Base-by-base conservation (phyloP, 2,113 vertebrate species). In the Chascanopsetta lugubris region DNA sequence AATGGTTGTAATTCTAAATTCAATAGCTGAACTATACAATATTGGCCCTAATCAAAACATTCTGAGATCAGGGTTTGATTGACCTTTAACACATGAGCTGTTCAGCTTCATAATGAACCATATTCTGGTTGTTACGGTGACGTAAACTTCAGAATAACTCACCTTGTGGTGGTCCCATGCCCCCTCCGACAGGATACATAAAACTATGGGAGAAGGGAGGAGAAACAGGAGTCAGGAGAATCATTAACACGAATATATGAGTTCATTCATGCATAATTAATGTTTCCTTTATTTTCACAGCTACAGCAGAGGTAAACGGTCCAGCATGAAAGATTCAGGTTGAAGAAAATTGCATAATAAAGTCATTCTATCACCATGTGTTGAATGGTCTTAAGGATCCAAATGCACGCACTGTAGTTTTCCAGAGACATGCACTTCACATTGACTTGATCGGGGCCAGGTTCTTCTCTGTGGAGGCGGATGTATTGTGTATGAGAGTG, bases 81-180 rank as follows among this genome's bases (percentile, higher is more conserved):
- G n/a, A n/a, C n/a, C n/a, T n/a, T n/a, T n/a, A n/a, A n/a, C n/a
- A n/a, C n/a, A n/a, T n/a, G n/a, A n/a, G n/a, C n/a, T 6, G 51
- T 9, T 18, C 20, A 51, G 29, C 17, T 45, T 29, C 3, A n/a
- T 47, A 18, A 29, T 29, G 10, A 60, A 11, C 29, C n/a, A 13
- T 58, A 6, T 56, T 56, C 34, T 38, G 12, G 12, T 46, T 25
- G 12, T 15, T 20, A 3, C 11, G 15, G 10, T 27, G 22, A 18
- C 49, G n/a, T 22, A 17, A 49, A 70, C 18, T 49, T 38, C 11
- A 8, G 50, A n/a, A 58, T 69, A 40, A 89, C 95, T n/a, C 90
- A 99, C 97, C 95, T 94, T 97, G 96, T 59, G 95, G 93, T 10
- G 95, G 92, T 61, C 95, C 95, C 64, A 99, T 85, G 62, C 94